Base-by-base conservation (phyloP, 1,140 invertebrate genomes). In the Drosophila neocordata region DNA sequence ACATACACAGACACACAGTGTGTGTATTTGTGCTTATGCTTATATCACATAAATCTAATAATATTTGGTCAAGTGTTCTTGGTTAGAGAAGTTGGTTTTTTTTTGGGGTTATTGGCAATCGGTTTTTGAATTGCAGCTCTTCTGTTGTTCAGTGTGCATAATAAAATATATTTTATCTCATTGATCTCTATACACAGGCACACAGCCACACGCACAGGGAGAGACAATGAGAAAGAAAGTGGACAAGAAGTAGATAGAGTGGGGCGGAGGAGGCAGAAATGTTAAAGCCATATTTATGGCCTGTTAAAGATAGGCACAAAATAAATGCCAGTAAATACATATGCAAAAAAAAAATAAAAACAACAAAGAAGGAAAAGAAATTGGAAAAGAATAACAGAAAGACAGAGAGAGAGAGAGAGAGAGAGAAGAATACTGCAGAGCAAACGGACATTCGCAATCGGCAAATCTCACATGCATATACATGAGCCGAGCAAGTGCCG, bases 161-260 rank as follows among this genome's bases (percentile, higher is more conserved):
- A 83, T 79, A 83, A 84, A 84, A 83, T 84, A 83, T 84, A 73
- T 79, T 79, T 84, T 83, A 83, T 83, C 69, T 20, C 80, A 84
- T 72, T 76, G 80, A 84, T 83, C 76, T 72, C 27, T 34, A 65
- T 61, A 73, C 70, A 62, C 60, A 77, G 61, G 62, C 38, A 51
- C n/a, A 57, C 31, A 59, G 27, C 58, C 22, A 24, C n/a, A 60
- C 31, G 55, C 35, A 62, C 18, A 18, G 31, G 18, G 12, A 51
- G 37, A 13, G 27, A 37, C 52, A 9, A 9, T 24, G 9, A 58
- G 35, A 34, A 13, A 51, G 8, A 31, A 31, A 31, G 7, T 31
- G 27, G 1, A 31, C 27, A 31, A 20, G 55, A 15, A 13, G 24
- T 3, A 12, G 13, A 31, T n/a, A n/a, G n/a, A 44, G 37, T 31